phyloP scores from a whole-genome alignment of 1,140 invertebrate genomes.

The Ladona fulva region DNA sequence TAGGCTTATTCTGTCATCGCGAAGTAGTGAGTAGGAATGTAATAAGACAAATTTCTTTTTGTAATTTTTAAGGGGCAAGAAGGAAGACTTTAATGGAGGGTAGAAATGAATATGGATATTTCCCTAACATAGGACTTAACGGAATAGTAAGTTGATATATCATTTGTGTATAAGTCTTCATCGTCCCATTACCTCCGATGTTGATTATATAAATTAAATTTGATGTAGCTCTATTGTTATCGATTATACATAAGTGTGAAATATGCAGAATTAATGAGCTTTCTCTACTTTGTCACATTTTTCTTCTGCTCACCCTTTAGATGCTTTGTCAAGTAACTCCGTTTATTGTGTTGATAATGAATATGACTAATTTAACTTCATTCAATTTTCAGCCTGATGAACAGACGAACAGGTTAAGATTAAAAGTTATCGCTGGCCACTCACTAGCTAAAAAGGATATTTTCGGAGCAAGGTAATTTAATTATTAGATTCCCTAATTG shows the following conservation, averaged over 20 bases:
- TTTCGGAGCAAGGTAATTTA: conserved; percentile 85
- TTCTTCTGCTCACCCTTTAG: too few relatives aligned
- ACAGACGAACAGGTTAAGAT: conserved; percentile 60
- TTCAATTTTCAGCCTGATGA: conserved; percentile 52
- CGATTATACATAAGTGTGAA: too few relatives aligned
- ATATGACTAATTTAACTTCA: too few relatives aligned
- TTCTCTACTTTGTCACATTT: too few relatives aligned
- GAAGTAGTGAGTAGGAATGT: conserved; percentile 5
- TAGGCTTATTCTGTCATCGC: conserved; percentile 4
- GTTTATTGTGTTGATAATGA: too few relatives aligned
- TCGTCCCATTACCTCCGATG: too few relatives aligned
- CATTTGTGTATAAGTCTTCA: too few relatives aligned
- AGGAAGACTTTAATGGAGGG: conserved; percentile 8
- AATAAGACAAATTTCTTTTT: background rate
- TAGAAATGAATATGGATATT: conserved; percentile 10
- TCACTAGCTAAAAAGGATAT: conserved; percentile 95
- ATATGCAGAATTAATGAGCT: too few relatives aligned
- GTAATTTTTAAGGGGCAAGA: background rate
- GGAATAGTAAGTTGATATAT: background rate
- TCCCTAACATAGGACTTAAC: background rate
- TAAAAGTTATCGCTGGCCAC: conserved; percentile 77
- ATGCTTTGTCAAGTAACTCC: too few relatives aligned
- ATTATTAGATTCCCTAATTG: background rate
- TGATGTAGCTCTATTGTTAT: too few relatives aligned
- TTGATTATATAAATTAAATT: too few relatives aligned